Evolutionary conservation across 2,113 vertebrate genomes (phyloP).

Genomic region (Ophiodon elongatus): DNA sequence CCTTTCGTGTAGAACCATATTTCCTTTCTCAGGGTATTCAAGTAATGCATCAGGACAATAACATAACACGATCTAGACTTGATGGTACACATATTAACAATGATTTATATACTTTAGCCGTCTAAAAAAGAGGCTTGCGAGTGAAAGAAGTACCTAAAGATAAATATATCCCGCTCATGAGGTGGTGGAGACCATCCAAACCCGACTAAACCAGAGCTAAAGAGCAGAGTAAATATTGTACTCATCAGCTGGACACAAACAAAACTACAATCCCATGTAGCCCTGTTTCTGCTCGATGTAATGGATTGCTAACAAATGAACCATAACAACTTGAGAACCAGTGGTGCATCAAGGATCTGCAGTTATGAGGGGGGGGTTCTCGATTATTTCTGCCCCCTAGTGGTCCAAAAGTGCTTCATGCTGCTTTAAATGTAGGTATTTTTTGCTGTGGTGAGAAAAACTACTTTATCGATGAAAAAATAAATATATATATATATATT

Average conservation of each 20-base stretch:
- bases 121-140: not conserved
- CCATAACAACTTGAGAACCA: not conserved
- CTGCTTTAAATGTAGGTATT: not conserved
- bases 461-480: not conserved
- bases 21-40: not conserved
- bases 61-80: not conserved
- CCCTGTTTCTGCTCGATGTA: not conserved
- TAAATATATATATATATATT: not conserved
- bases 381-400: not conserved
- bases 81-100: not conserved
- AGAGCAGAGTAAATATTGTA: not conserved
- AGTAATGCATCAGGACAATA: not conserved
- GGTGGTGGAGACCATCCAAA: not conserved
- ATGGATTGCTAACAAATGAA: not conserved
- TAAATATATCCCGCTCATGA: not conserved
- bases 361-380: not conserved
- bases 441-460: not conserved
- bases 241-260: not conserved
- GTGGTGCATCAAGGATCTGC: not conserved
- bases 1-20: not conserved
- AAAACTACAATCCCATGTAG: not conserved
- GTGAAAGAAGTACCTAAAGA: not conserved
- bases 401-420: not conserved
- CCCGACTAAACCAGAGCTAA: not conserved
- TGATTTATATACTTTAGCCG: not conserved